Conservation (phyloP, 2,113 vertebrate species). For the Mormyrus iriodes region DNA sequence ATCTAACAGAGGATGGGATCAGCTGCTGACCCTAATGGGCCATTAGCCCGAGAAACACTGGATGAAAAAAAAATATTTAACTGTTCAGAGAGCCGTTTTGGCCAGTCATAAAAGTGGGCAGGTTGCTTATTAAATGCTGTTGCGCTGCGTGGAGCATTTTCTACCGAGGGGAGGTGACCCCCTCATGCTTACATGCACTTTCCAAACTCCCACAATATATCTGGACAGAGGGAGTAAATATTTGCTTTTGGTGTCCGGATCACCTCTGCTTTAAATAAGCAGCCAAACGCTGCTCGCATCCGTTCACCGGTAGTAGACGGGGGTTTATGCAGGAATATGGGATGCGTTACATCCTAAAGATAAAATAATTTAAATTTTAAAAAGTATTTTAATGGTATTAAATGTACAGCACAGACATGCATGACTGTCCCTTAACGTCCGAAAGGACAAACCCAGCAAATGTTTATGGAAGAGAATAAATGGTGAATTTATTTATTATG, state of each 20-base stretch:
- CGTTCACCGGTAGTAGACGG: not conserved
- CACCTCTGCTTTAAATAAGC: slow-evolving; percentile 25
- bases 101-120: not conserved
- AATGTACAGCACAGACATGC: not conserved
- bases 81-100: not conserved
- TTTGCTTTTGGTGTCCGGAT: slow-evolving; percentile 13
- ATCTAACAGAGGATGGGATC: not conserved
- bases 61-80: not conserved
- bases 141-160: not conserved
- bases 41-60: not conserved
- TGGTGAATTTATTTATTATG: not conserved
- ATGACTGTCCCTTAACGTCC: not conserved
- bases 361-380: not conserved
- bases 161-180: not conserved
- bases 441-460: not conserved
- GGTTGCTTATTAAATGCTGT: not conserved
- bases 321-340: not conserved
- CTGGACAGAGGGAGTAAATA: slow-evolving; percentile 12
- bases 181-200: not conserved
- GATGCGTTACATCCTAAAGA: not conserved
- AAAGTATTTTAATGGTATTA: not conserved
- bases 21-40: not conserved
- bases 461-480: not conserved
- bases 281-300: not conserved
- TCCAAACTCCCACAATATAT: not conserved